Evolutionary conservation across 2,113 vertebrate genomes (phyloP).

Genomic region (Lagopus leucura): DNA sequence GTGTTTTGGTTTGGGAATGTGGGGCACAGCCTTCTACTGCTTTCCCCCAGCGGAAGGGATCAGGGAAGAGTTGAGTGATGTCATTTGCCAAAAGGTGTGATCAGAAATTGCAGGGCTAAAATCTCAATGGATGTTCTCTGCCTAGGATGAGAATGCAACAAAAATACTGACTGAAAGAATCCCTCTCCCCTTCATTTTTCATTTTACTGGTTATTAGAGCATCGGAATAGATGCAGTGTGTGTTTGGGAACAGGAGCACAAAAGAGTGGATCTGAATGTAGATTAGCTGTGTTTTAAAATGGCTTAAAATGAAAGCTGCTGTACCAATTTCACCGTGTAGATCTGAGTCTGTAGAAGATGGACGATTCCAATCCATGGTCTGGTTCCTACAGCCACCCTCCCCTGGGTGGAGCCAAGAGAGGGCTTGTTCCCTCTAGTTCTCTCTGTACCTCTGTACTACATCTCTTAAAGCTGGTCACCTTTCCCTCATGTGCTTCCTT

Average conservation of each 20-base stretch:
- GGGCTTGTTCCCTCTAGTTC: neutral
- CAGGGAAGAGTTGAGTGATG: neutral
- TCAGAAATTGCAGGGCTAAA: constrained; percentile 20
- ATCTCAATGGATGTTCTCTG: neutral
- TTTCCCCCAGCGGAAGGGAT: neutral
- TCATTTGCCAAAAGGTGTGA: constrained; percentile 1
- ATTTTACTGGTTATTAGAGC: neutral
- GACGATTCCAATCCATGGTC: neutral
- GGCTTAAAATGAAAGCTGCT: neutral
- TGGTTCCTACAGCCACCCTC: neutral
- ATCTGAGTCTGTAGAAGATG: neutral
- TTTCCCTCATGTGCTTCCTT: neutral
- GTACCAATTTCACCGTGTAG: too few relatives aligned
- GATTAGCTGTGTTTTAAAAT: neutral
- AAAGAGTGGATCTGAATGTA: neutral
- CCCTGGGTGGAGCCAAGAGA: neutral
- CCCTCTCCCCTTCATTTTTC: neutral
- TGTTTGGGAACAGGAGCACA: neutral
- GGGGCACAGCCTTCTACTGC: neutral
- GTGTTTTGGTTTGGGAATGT: neutral
- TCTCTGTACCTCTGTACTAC: neutral
- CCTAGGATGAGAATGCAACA: neutral
- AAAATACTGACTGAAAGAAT: neutral
- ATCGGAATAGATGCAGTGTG: neutral
- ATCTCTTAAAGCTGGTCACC: neutral